Evolutionary conservation across 2,888 invertebrate genomes (phyloP).

Genomic region (Margaritifera margaritifera): DNA sequence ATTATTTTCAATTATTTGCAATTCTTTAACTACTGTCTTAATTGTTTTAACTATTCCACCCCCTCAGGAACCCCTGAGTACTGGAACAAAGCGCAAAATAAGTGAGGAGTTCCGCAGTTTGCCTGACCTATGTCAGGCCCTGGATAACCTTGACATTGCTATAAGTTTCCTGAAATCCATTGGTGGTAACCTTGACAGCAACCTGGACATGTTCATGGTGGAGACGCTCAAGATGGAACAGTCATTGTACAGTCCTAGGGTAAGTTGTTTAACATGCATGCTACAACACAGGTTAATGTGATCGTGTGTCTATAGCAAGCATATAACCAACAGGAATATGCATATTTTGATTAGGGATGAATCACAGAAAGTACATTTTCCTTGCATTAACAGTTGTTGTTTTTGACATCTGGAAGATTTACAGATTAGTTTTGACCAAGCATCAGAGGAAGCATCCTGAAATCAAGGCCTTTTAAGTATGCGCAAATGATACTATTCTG

Average conservation of each 20-base stretch:
- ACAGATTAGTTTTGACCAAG: too few relatives aligned
- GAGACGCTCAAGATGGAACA: conserved; percentile 48
- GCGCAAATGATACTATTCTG: too few relatives aligned
- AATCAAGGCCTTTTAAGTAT: too few relatives aligned
- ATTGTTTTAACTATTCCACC: too few relatives aligned
- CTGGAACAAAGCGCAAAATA: conserved; percentile 36
- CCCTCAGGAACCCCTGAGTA: conserved; percentile 26
- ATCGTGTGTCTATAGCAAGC: background rate
- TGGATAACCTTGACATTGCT: conserved; percentile 45
- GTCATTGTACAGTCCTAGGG: conserved; percentile 37
- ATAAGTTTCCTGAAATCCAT: conserved; percentile 43
- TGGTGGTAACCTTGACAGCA: conserved; percentile 26
- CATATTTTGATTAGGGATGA: too few relatives aligned
- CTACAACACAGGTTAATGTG: background rate
- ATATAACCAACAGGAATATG: too few relatives aligned
- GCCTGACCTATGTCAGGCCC: conserved; percentile 39
- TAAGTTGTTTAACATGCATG: conserved; percentile 8
- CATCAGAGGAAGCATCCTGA: too few relatives aligned
- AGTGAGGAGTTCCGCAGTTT: conserved; percentile 31
- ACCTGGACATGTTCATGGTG: conserved; percentile 48
- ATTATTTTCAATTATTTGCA: too few relatives aligned
- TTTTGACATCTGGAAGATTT: too few relatives aligned
- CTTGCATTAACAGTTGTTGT: too few relatives aligned
- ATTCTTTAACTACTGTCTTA: too few relatives aligned
- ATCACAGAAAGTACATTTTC: too few relatives aligned